These are phyloP conservation scores for Pristionchus arcanus DNA, from an alignment of 2,888 invertebrate genomes.

Conservation along the genomic window DNA sequence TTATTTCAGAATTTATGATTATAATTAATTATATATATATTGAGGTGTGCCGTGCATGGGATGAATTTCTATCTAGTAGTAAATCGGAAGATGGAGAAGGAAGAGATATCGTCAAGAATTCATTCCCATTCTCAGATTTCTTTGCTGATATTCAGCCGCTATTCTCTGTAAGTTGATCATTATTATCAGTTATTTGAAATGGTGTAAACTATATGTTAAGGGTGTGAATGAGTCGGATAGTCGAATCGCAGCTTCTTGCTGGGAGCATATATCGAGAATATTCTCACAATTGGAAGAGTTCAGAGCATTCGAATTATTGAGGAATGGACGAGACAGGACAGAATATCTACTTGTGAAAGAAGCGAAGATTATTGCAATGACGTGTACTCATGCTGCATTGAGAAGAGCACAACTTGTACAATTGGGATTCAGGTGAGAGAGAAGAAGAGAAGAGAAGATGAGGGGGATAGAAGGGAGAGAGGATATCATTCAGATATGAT, in stretches of 20 bases:
- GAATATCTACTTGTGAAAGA: slow-evolving; percentile 94
- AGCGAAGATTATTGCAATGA: slow-evolving; percentile 99
- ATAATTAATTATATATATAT: too few relatives aligned
- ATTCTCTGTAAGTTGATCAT: slow-evolving; percentile 84
- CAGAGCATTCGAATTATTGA: slow-evolving; percentile 94
- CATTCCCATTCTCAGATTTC: slow-evolving; percentile 95
- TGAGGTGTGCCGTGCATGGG: slow-evolving; percentile 84
- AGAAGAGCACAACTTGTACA: slow-evolving; percentile 94
- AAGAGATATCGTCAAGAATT: slow-evolving; percentile 84
- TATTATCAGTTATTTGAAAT: background rate
- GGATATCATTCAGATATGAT: slow-evolving; percentile 82
- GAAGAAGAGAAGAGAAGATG: slow-evolving; percentile 80
- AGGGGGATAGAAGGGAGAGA: background rate
- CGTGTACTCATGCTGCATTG: slow-evolving; percentile 98
- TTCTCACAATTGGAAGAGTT: slow-evolving; percentile 98
- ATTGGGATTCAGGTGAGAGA: slow-evolving; percentile 90
- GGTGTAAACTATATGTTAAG: slow-evolving; percentile 53
- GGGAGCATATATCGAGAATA: slow-evolving; percentile 93
- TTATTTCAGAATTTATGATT: too few relatives aligned
- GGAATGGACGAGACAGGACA: slow-evolving; percentile 95
- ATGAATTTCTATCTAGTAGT: slow-evolving; percentile 86
- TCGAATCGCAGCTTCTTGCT: slow-evolving; percentile 89
- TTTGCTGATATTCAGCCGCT: slow-evolving; percentile 94
- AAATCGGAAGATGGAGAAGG: slow-evolving; percentile 70
- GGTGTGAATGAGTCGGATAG: slow-evolving; percentile 68